Conservation (phyloP, 2,888 invertebrate species). For the Cephus pulcher region DNA sequence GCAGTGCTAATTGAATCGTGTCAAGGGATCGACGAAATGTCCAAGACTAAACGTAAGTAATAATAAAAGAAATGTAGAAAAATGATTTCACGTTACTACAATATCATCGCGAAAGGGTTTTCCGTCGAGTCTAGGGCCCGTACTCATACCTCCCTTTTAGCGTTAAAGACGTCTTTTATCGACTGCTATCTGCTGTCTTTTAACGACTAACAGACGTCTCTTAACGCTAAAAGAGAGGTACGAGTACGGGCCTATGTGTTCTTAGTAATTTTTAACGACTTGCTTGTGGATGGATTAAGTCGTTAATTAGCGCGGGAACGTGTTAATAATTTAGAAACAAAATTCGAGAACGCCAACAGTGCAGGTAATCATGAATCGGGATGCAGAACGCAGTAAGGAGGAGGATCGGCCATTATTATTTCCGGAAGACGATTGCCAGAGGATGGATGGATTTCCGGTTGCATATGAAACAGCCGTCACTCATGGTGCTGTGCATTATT, state of each 20-base stretch:
- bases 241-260: not conserved
- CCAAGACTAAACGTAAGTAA: slow-evolving; percentile 43
- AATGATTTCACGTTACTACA: not conserved
- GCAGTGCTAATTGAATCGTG: slow-evolving; percentile 23
- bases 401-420: slow-evolving; percentile 28
- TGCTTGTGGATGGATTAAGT: not conserved
- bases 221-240: no score
- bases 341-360: not conserved
- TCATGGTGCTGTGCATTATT: slow-evolving; percentile 41
- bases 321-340: not conserved
- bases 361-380: not conserved
- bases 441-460: not conserved
- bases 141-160: no score
- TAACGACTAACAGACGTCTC: no score
- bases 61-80: not conserved
- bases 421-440: not conserved
- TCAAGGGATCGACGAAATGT: slow-evolving; percentile 36
- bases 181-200: no score
- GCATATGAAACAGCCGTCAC: slow-evolving; percentile 32
- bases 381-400: not conserved
- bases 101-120: not conserved
- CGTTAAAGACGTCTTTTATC: no score
- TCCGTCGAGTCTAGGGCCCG: not conserved
- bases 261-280: not conserved
- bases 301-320: not conserved